Conservation (phyloP, 35 echinoderm and acorn worm genomes). For the Hemicentrotus pulcherrimus region DNA sequence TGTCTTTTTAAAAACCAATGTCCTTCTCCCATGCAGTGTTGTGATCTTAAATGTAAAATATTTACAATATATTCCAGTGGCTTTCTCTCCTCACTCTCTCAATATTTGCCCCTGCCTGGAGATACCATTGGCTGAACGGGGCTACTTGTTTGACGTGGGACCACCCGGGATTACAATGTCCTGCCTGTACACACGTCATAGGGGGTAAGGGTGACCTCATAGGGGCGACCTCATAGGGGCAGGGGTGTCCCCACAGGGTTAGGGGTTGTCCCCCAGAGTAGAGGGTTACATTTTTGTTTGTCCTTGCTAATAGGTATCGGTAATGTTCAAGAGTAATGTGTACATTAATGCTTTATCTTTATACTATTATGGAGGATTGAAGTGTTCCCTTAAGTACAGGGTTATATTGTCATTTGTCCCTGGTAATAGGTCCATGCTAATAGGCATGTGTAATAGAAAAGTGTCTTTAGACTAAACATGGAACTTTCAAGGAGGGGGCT, state of each 20-base stretch:
- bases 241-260: background rate
- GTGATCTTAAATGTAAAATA: no score
- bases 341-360: no score
- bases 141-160: background rate
- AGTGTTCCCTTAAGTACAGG: no score
- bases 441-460: background rate
- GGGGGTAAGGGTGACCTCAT: background rate
- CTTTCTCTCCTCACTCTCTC: background rate
- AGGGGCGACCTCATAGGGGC: background rate
- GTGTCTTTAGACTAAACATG: background rate
- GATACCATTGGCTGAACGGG: background rate
- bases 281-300: background rate
- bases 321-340: background rate
- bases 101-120: background rate
- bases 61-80: no score
- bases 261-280: background rate
- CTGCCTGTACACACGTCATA: background rate
- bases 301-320: background rate
- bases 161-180: slow-evolving; percentile 8
- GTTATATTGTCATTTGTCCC: no score
- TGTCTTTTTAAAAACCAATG: no score
- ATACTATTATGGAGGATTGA: no score
- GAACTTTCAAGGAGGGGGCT: no score
- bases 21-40: no score
- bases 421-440: no score